Percentiles rank a stretch among this genome's conserved stretches.
These are phyloP conservation scores for Theristus sp. DNA, from an alignment of 2,888 invertebrate genomes.

Conservation along the genomic window DNA sequence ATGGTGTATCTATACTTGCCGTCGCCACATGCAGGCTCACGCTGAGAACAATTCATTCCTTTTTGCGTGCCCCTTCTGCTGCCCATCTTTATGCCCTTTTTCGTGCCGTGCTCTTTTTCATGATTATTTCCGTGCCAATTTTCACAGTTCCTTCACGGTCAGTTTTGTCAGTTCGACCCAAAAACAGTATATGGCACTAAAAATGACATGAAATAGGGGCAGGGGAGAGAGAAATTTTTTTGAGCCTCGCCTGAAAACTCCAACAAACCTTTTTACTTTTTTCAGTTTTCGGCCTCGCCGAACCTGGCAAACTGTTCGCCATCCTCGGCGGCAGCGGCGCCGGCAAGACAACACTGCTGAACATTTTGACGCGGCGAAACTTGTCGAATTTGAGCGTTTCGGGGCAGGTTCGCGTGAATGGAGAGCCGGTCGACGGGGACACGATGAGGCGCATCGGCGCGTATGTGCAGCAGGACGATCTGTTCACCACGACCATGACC, in stretches of 20 bases:
- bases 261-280: background rate
- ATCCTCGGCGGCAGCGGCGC: constrained; percentile 74
- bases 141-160: too few relatives aligned
- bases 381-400: background rate
- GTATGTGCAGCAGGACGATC: constrained; percentile 75
- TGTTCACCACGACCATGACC: constrained; percentile 64
- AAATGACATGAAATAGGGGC: too few relatives aligned
- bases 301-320: constrained; percentile 59
- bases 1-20: too few relatives aligned
- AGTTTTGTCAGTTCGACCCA: too few relatives aligned
- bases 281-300: constrained; percentile 46
- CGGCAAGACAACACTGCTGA: constrained; percentile 72
- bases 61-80: too few relatives aligned
- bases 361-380: constrained; percentile 54
- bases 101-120: too few relatives aligned
- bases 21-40: too few relatives aligned
- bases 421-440: background rate
- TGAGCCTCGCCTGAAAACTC: background rate
- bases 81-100: too few relatives aligned
- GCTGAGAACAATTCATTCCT: too few relatives aligned
- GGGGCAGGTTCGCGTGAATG: constrained; percentile 4
- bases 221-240: background rate
- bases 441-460: constrained; percentile 45
- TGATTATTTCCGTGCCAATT: too few relatives aligned
- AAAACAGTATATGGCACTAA: too few relatives aligned